Percentiles rank a stretch among this genome's conserved stretches.
Conservation (phyloP, 2,113 vertebrate species). For the Chaetorhynchus papuensis region DNA sequence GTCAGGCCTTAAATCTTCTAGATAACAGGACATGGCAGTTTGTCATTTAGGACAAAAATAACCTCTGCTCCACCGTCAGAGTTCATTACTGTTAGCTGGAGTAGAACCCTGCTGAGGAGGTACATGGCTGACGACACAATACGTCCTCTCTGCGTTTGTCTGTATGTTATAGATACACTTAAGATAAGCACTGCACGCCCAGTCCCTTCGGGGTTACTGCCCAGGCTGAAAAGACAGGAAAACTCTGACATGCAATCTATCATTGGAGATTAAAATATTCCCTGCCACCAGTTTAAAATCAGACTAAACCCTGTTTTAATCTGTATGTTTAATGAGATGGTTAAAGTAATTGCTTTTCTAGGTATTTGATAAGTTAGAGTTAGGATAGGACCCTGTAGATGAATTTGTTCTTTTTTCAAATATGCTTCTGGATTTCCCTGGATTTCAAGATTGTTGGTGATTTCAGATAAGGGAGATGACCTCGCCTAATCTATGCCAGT, state of each 20-base stretch:
- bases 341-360: background rate
- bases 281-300: background rate
- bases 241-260: background rate
- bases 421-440: background rate
- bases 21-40: slow-evolving; percentile 51
- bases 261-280: background rate
- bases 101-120: background rate
- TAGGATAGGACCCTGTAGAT: background rate
- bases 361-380: background rate
- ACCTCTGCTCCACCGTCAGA: slow-evolving; percentile 33
- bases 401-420: background rate
- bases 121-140: background rate
- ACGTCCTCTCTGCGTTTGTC: background rate
- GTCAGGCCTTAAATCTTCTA: slow-evolving; percentile 27
- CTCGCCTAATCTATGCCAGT: background rate
- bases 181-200: background rate
- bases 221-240: background rate
- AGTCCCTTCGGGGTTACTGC: background rate
- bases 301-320: background rate
- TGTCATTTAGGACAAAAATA: slow-evolving; percentile 59
- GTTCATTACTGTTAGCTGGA: slow-evolving; percentile 35
- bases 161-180: background rate
- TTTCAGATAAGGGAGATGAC: background rate
- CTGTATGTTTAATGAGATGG: background rate
- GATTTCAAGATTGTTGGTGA: background rate